Evolutionary conservation across 2,888 invertebrate genomes (phyloP), one percentile per base, ranked within the genome.

Genomic region (Agonopterix arenella): DNA sequence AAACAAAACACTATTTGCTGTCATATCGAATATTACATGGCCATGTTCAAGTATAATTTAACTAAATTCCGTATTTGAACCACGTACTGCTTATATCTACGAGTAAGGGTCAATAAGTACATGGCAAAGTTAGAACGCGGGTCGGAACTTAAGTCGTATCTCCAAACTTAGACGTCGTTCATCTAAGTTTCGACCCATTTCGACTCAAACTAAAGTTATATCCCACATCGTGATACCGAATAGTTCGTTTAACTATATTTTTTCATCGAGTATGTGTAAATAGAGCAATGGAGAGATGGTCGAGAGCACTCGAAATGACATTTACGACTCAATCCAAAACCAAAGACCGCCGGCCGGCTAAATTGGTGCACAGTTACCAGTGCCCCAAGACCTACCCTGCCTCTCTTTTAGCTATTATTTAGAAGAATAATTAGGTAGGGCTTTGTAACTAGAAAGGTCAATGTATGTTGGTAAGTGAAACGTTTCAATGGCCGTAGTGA

Each of bases 281-380:
- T 82, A 80, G 80, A 76, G 69, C 76, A 73, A 63, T 67, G 76
- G 72, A 82, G 75, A 75, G 76, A 84, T 79, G 71, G 79, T 73
- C 62, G 68, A 73, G 77, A 68, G 74, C 75, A 81, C 81, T 82
- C 74, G 78, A 80, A 65, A 72, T 77, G 89, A 88, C 86, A 68
- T 89, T 89, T 89, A 89, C 85, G 86, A 85, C 86, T 86, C 85
- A 84, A 89, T 89, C 81, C 77, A 72, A 73, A 84, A 80, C 76
- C 84, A 74, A 70, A 75, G 74, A 75, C 74, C 77, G 80, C 69
- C 72, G 69, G 64, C 73, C 68, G 68, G 64, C 65, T 72, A 71
- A 76, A 74, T 78, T 76, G 67, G 68, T 75, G 66, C 71, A 66
- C 64, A 71, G 64, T 58, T 62, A 74, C 88, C 81, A 81, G 62